Conservation (phyloP, 2,797 vertebrate genomes). For the Acipenser ruthenus region DNA sequence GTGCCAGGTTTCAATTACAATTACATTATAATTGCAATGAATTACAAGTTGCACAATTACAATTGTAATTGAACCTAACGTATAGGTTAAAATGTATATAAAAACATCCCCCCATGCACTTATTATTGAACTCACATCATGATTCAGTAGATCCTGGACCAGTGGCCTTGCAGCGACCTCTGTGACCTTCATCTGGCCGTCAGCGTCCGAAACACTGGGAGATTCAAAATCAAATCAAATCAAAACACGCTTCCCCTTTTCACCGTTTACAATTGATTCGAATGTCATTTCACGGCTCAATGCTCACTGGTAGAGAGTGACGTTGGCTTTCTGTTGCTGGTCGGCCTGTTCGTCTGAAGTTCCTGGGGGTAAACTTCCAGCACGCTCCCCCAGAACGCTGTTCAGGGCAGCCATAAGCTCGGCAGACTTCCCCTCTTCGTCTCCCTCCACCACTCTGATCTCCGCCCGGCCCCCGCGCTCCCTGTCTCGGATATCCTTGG, state of each 20-base stretch:
- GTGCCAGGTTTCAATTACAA: no score
- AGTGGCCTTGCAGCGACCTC: slow-evolving; percentile 69
- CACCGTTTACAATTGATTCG: no score
- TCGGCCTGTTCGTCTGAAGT: slow-evolving; percentile 58
- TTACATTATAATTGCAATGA: no score
- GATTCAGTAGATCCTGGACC: slow-evolving; percentile 71
- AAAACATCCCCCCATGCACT: no score
- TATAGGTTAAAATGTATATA: no score
- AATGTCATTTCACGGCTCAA: not conserved
- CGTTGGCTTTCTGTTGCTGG: slow-evolving; percentile 59
- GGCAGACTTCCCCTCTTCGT: slow-evolving; percentile 50
- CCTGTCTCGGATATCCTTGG: slow-evolving; percentile 81
- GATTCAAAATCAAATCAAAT: not conserved
- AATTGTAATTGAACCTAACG: no score
- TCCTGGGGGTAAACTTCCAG: slow-evolving; percentile 38
- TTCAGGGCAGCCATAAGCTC: slow-evolving; percentile 57
- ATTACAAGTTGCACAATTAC: no score
- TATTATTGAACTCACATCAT: slow-evolving; percentile 58
- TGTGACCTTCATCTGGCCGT: slow-evolving; percentile 65
- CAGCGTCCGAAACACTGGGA: slow-evolving; percentile 68
- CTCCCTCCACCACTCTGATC: slow-evolving; percentile 70
- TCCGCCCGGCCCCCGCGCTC: slow-evolving; percentile 77
- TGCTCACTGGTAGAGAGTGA: slow-evolving; percentile 73
- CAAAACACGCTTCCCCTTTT: no score
- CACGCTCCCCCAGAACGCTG: slow-evolving; percentile 53